These are phyloP conservation scores for Lycocerus yunnanus DNA, from an alignment of 2,888 invertebrate genomes.

Conservation along the genomic window DNA sequence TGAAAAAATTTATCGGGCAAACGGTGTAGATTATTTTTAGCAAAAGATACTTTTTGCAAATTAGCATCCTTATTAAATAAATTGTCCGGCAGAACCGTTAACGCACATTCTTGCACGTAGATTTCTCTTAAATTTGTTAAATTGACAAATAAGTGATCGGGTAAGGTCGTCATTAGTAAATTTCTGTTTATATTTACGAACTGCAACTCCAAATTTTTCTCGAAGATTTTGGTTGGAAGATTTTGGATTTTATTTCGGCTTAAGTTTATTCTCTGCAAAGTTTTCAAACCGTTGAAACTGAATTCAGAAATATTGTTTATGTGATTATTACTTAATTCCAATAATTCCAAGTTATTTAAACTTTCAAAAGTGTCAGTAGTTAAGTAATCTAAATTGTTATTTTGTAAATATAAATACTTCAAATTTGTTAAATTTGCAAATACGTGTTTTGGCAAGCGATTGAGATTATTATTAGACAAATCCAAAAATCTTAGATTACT, in stretches of 20 bases:
- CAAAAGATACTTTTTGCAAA: constrained; percentile 65
- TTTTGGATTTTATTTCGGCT: constrained; percentile 44
- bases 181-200: constrained; percentile 74
- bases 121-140: constrained; percentile 36
- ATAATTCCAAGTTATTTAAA: constrained; percentile 39
- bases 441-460: constrained; percentile 25
- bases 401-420: constrained; percentile 38
- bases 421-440: constrained; percentile 39
- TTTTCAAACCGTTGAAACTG: constrained; percentile 41
- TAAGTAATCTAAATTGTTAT: constrained; percentile 41
- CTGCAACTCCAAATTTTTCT: constrained; percentile 64
- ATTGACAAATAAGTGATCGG: constrained; percentile 28
- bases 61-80: constrained; percentile 64
- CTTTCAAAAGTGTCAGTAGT: constrained; percentile 38
- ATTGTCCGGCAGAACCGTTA: constrained; percentile 64
- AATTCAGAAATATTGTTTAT: constrained; percentile 43
- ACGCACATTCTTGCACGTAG: constrained; percentile 43
- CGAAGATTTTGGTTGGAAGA: constrained; percentile 58
- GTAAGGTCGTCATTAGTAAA: constrained; percentile 22
- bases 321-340: constrained; percentile 48
- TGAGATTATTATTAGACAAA: constrained; percentile 41
- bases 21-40: constrained; percentile 60
- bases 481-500: constrained; percentile 34
- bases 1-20: constrained; percentile 62
- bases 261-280: constrained; percentile 46